A percentile compares a stretch with the other conserved stretches of the same genome.
These are phyloP conservation scores for Anneissia japonica DNA, from an alignment of 35 echinoderm and acorn worm species.

Conservation along the genomic window DNA sequence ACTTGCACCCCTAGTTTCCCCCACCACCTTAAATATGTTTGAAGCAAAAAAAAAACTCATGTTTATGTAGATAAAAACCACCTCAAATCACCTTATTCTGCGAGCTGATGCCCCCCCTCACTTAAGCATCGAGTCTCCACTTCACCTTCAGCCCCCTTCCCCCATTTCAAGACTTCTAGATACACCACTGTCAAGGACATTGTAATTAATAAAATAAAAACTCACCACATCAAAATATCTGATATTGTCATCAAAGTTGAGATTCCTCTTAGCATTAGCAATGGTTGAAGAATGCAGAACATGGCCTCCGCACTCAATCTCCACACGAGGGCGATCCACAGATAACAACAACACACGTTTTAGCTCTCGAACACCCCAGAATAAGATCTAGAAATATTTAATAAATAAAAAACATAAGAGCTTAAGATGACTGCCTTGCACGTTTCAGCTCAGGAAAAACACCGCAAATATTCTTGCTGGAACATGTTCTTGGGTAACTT, in stretches of 20 bases:
- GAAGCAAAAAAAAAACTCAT: too few species aligned
- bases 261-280: background rate
- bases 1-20: too few species aligned
- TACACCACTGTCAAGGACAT: background rate
- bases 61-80: too few species aligned
- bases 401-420: background rate
- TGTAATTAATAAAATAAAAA: background rate
- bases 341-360: background rate
- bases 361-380: background rate
- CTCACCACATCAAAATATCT: background rate
- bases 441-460: too few species aligned
- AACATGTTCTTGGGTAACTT: too few species aligned
- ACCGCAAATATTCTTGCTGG: too few species aligned
- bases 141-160: too few species aligned
- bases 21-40: too few species aligned
- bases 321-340: background rate
- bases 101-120: background rate
- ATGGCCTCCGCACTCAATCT: background rate
- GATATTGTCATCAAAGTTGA: background rate
- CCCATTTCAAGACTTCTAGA: too few species aligned
- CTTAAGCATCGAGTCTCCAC: background rate
- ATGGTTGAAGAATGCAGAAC: background rate
- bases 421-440: too few species aligned
- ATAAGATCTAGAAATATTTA: background rate
- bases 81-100: too few species aligned